Conservation (phyloP, 1,140 invertebrate genomes). For the Heliothis subflexa region DNA sequence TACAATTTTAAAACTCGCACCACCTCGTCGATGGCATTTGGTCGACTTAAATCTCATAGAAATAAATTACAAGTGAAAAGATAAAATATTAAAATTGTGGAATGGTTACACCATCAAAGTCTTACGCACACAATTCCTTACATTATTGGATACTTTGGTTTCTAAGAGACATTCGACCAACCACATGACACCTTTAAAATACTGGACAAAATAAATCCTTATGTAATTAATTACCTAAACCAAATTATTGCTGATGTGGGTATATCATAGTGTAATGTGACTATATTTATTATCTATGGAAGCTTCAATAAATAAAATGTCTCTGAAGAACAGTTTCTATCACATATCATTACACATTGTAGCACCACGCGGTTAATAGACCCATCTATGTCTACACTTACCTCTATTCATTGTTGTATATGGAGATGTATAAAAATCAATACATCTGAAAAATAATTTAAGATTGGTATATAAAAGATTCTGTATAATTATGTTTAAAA, state of each 20-base stretch:
- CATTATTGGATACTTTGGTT: constrained; percentile 66
- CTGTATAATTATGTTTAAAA: constrained; percentile 84
- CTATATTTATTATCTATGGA: constrained; percentile 80
- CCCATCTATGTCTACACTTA: constrained; percentile 85
- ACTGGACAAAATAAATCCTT: constrained; percentile 72
- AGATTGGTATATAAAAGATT: constrained; percentile 84
- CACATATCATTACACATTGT: constrained; percentile 85
- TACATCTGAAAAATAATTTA: constrained; percentile 86
- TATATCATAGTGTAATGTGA: constrained; percentile 74
- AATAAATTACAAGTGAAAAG: constrained; percentile 50
- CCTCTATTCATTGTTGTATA: constrained; percentile 84
- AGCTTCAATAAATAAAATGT: constrained; percentile 85
- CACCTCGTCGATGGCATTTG: constrained; percentile 49
- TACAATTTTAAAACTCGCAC: constrained; percentile 52
- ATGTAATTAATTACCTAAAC: constrained; percentile 67
- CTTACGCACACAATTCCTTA: constrained; percentile 51
- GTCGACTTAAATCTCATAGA: constrained; percentile 57
- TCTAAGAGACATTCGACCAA: constrained; percentile 69
- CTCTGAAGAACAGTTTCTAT: constrained; percentile 85
- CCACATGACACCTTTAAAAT: constrained; percentile 62
- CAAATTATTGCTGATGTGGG: constrained; percentile 78
- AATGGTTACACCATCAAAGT: constrained; percentile 47
- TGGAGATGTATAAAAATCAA: constrained; percentile 85
- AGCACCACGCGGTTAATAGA: constrained; percentile 85
- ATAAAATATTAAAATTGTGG: constrained; percentile 47